Conservation (phyloP, 30 jellyfish, hydroid and myxozoan genomes). For the Hydractinia echinata region DNA sequence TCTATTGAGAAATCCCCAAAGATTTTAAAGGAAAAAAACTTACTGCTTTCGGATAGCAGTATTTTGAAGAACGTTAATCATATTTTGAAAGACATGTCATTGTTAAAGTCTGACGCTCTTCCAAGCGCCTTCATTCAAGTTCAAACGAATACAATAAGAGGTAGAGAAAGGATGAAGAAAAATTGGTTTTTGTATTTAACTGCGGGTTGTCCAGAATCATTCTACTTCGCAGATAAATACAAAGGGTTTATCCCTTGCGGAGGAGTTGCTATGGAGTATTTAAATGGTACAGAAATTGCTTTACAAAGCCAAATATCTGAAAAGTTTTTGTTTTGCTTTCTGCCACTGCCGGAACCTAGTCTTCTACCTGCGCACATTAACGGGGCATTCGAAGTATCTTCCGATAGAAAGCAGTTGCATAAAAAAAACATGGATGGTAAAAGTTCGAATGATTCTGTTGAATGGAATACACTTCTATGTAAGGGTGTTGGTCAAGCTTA, state of each 20-base stretch:
- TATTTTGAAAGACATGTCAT: not conserved
- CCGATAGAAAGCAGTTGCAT: conserved; percentile 38
- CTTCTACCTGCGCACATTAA: conserved; percentile 61
- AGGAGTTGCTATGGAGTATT: conserved; percentile 24
- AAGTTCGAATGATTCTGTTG: not conserved
- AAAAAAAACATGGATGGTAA: conserved; percentile 23
- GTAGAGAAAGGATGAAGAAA: too few species aligned
- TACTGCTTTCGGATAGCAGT: not conserved
- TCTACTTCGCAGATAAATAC: not conserved
- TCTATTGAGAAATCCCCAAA: not conserved
- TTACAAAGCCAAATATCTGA: not conserved
- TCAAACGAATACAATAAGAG: too few species aligned
- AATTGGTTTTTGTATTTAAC: too few species aligned
- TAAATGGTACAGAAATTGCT: not conserved
- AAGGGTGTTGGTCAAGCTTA: conserved; percentile 25
- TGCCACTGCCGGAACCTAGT: conserved; percentile 56
- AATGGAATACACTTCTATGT: conserved; percentile 23
- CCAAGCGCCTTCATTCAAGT: too few species aligned
- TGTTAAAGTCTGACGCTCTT: too few species aligned
- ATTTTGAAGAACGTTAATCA: not conserved
- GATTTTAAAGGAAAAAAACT: not conserved
- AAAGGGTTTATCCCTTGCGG: conserved; percentile 36
- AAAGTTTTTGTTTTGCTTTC: conserved; percentile 42
- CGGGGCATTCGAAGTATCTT: conserved; percentile 60
- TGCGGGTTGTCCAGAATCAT: conserved; percentile 9